These are phyloP conservation scores for Heliconius melpomene DNA, from an alignment of 1,140 invertebrate genomes.

Conservation along the genomic window DNA sequence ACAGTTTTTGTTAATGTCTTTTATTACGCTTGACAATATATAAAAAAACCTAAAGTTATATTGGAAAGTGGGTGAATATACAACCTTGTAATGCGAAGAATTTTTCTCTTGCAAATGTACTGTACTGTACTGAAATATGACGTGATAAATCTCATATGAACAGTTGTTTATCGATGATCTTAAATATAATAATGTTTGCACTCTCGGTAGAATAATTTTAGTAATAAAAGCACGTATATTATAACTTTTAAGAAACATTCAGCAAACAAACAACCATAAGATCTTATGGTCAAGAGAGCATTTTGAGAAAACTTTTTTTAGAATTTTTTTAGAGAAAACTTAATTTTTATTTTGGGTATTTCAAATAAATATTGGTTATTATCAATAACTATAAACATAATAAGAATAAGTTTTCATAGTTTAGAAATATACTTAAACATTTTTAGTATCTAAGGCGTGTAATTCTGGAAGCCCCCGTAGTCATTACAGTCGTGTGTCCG, in stretches of 20 bases:
- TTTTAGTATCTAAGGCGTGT: constrained; percentile 4
- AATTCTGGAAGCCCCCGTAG: constrained; percentile 18
- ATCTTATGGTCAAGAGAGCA: too few species aligned
- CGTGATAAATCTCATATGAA: neutral
- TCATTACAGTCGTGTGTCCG: constrained; percentile 56
- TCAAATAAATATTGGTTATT: too few species aligned
- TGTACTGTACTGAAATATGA: too few species aligned
- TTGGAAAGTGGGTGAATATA: neutral
- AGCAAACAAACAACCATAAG: too few species aligned
- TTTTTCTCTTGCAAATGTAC: too few species aligned
- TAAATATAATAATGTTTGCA: neutral
- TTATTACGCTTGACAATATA: neutral
- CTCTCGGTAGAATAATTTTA: neutral
- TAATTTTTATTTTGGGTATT: too few species aligned
- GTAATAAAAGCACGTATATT: neutral
- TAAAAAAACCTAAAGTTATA: neutral
- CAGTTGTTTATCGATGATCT: neutral
- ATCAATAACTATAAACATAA: neutral
- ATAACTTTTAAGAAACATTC: neutral
- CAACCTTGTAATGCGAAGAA: neutral
- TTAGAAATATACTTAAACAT: constrained; percentile 13
- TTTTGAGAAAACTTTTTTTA: too few species aligned
- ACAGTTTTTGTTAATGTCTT: too few species aligned
- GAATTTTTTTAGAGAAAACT: too few species aligned
- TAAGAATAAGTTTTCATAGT: neutral